These are phyloP conservation scores for Bothrops jararaca DNA, from an alignment of 2,113 vertebrate genomes.

Conservation along the genomic window DNA sequence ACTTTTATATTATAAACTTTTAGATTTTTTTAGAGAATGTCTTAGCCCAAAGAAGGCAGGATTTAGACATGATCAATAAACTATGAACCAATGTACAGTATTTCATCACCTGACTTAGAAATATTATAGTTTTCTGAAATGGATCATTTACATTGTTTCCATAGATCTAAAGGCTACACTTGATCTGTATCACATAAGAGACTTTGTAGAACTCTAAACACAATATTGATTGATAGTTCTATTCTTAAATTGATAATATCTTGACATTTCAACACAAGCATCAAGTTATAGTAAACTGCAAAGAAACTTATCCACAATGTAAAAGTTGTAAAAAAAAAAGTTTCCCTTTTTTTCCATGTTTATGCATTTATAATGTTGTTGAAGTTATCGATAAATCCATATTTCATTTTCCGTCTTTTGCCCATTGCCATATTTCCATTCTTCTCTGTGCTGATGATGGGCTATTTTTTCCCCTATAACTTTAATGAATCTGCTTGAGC, in stretches of 20 bases:
- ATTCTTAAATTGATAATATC: background rate
- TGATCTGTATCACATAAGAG: background rate
- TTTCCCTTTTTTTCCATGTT: too few relatives aligned
- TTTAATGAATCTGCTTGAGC: background rate
- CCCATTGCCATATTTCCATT: too few relatives aligned
- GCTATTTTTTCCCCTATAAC: background rate
- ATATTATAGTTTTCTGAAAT: background rate
- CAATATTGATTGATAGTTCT: background rate
- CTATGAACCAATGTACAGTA: background rate
- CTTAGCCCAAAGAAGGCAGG: background rate
- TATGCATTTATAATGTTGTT: too few relatives aligned
- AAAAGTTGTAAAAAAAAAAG: too few relatives aligned
- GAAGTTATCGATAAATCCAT: too few relatives aligned
- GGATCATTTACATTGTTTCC: background rate
- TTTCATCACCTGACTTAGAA: background rate
- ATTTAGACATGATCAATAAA: background rate
- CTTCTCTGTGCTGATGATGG: background rate
- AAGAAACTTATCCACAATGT: too few relatives aligned
- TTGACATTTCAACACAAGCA: background rate
- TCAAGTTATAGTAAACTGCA: background rate
- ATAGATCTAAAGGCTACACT: background rate
- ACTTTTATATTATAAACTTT: background rate
- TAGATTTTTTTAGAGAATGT: background rate
- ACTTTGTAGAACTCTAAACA: background rate
- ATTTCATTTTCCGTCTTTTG: too few relatives aligned